phyloP scores from a whole-genome alignment of 2,113 vertebrate species.

The Bubo bubo region DNA sequence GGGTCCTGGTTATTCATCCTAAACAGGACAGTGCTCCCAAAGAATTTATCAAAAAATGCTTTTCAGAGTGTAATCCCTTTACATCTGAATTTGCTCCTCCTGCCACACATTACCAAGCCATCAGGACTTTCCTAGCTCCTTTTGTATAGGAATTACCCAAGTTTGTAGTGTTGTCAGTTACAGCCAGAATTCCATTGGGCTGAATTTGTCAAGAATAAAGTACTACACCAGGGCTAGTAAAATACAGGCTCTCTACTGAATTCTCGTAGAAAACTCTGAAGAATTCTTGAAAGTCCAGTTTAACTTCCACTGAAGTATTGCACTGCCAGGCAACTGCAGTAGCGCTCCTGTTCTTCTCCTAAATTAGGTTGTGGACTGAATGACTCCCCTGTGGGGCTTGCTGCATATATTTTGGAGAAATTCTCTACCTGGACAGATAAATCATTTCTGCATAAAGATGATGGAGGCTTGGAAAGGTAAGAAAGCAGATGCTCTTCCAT shows the following conservation, averaged over 20 bases:
- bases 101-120: not conserved
- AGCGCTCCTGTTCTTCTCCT: not conserved
- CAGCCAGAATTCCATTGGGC: not conserved
- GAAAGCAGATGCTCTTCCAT: not conserved
- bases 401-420: conserved; percentile 88
- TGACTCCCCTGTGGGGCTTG: conserved; percentile 85
- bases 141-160: not conserved
- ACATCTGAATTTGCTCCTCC: not conserved
- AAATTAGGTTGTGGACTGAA: conserved; percentile 84
- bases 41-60: not conserved
- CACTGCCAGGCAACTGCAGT: not conserved
- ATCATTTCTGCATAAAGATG: conserved; percentile 70
- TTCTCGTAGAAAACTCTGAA: not conserved
- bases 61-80: not conserved
- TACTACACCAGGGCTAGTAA: not conserved
- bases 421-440: conserved; percentile 85
- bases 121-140: not conserved
- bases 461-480: conserved; percentile 87
- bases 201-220: not conserved
- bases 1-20: not conserved
- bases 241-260: not conserved
- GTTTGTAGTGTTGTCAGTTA: not conserved
- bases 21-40: not conserved
- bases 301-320: not conserved
- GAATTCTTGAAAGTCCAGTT: not conserved